Percentiles rank a stretch among this genome's conserved stretches.
phyloP scores from a whole-genome alignment of 2,888 invertebrate genomes.

The Synergus japonicus region DNA sequence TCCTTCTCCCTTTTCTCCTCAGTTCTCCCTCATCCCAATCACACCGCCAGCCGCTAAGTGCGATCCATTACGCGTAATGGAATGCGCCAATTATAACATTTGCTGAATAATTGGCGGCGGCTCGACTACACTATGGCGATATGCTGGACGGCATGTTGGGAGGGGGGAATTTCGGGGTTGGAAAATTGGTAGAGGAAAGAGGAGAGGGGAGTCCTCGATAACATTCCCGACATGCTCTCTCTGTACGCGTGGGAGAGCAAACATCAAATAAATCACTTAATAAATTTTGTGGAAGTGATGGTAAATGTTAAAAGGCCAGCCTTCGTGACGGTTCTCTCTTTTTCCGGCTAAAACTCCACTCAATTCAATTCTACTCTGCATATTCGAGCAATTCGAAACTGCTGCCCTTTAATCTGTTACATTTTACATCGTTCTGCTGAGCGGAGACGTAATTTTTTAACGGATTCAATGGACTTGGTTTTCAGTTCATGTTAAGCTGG shows the following conservation, averaged over 20 bases:
- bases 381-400: slow-evolving; percentile 12
- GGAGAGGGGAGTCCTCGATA: slow-evolving; percentile 58
- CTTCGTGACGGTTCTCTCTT: slow-evolving; percentile 30
- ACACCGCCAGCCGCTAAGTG: slow-evolving; percentile 75
- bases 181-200: slow-evolving; percentile 43
- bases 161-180: slow-evolving; percentile 49
- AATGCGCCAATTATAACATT: slow-evolving; percentile 77
- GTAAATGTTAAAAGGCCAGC: slow-evolving; percentile 68
- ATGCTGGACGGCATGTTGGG: slow-evolving; percentile 53
- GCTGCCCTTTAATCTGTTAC: slow-evolving; percentile 8
- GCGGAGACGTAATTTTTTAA: slow-evolving; percentile 8
- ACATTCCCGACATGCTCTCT: slow-evolving; percentile 46
- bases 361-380: slow-evolving; percentile 6
- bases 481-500: neutral
- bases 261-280: slow-evolving; percentile 74
- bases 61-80: slow-evolving; percentile 77
- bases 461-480: neutral
- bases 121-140: slow-evolving; percentile 59
- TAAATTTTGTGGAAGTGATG: slow-evolving; percentile 67
- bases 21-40: slow-evolving; percentile 64
- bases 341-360: slow-evolving; percentile 19
- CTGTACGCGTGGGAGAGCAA: slow-evolving; percentile 59
- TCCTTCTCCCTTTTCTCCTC: slow-evolving; percentile 41
- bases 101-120: slow-evolving; percentile 75
- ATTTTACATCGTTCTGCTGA: neutral